Conservation (phyloP, 2,888 invertebrate genomes). For the Eupithecia inturbata region DNA sequence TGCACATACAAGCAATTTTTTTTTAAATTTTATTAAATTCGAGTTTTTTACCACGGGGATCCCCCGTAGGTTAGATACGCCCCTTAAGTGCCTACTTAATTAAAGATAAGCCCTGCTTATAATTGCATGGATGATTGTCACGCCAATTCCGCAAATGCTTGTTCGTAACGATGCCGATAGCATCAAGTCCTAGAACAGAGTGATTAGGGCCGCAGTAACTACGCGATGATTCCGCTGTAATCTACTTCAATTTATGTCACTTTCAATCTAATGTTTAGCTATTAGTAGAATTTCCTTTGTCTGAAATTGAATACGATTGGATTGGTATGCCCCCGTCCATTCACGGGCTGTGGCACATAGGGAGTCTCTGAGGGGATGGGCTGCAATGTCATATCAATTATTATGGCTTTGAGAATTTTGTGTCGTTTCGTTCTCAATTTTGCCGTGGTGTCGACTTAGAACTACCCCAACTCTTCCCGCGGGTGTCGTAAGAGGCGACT, state of each 20-base stretch:
- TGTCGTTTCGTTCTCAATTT: no score
- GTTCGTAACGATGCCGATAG: not conserved
- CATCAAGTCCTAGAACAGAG: constrained; percentile 24
- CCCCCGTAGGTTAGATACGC: no score
- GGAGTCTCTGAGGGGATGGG: not conserved
- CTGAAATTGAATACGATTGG: not conserved
- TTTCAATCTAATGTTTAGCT: not conserved
- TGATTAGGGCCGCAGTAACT: constrained; percentile 24
- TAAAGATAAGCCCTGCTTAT: not conserved
- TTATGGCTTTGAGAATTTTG: not conserved
- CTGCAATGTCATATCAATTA: not conserved
- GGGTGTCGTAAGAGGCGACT: no score
- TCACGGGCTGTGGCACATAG: no score
- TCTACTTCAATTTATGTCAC: constrained; percentile 10
- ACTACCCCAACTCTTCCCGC: no score
- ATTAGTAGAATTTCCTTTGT: not conserved
- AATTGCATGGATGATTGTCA: constrained; percentile 7
- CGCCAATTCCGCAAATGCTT: constrained; percentile 12
- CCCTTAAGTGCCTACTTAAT: not conserved
- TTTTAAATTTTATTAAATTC: no score
- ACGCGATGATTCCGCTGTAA: not conserved
- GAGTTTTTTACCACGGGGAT: no score
- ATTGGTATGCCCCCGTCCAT: not conserved
- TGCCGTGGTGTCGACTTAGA: no score
- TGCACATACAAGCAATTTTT: no score